A percentile compares a stretch with the other conserved stretches of the same genome.
These are phyloP conservation scores for Chascanopsetta lugubris DNA, from an alignment of 2,113 vertebrate species.

Conservation along the genomic window DNA sequence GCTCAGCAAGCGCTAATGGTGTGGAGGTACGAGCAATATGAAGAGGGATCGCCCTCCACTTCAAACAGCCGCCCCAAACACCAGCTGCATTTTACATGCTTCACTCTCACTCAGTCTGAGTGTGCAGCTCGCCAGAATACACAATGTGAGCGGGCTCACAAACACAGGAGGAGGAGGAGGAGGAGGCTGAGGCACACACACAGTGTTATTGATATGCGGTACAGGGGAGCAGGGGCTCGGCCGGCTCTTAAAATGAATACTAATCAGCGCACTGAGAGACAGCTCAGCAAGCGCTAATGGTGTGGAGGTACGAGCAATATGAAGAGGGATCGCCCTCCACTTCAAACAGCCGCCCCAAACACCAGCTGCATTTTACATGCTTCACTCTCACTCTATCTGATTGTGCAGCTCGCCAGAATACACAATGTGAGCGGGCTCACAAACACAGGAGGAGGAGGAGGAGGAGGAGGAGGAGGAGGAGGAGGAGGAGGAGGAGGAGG, in stretches of 20 bases:
- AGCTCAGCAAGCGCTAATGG: constrained; percentile 55
- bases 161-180: constrained; percentile 5
- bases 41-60: constrained; percentile 59
- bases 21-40: constrained; percentile 44
- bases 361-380: constrained; percentile 59
- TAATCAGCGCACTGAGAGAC: constrained; percentile 64
- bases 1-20: constrained; percentile 54
- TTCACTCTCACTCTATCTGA: constrained; percentile 50
- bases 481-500: no score
- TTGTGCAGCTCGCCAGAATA: constrained; percentile 43
- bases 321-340: constrained; percentile 58
- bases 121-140: constrained; percentile 41
- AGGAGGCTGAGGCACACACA: background rate
- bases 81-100: constrained; percentile 59
- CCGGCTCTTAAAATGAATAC: constrained; percentile 60
- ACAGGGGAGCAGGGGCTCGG: constrained; percentile 34
- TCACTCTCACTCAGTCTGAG: constrained; percentile 51
- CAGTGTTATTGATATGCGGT: constrained; percentile 28
- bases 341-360: constrained; percentile 50
- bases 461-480: no score
- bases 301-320: constrained; percentile 43
- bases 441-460: constrained; percentile 21
- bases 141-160: constrained; percentile 27
- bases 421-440: constrained; percentile 30
- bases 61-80: constrained; percentile 49